Evolutionary conservation across 2,113 vertebrate genomes (phyloP), one percentile per base, ranked within the genome.

Genomic region (Anarrhichthys ocellatus): DNA sequence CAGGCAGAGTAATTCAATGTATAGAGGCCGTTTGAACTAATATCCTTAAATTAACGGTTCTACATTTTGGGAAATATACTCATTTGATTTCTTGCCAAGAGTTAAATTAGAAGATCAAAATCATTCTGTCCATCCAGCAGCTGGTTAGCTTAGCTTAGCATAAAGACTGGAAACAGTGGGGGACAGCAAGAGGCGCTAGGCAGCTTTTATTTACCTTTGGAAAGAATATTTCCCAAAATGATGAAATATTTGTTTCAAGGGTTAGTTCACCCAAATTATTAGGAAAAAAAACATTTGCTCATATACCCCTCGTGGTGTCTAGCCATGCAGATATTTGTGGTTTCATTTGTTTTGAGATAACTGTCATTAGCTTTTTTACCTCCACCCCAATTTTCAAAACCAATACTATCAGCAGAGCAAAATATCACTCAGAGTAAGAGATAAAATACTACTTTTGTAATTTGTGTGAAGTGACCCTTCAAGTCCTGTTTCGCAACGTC

Each of bases 161-260:
- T 54, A 24, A 14, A 13, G 52, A 68, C 52, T 34, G 18, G 4
- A n/a, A 67, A 50, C 7, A 14, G 1, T 17, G 15, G n/a, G 75
- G 17, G 10, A 44, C 17, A 56, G 27, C 24, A 32, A 59, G 24
- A 29, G 13, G 17, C 29, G 24, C 2, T 42, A 9, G n/a, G 34
- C 14, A 14, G 29, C 6, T 13, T 42, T 44, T 40, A 18, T 17
- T n/a, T 2, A 32, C 9, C 5, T 5, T 52, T 36, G n/a, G 1
- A 56, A 29, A 54, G 17, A 54, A 71, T 44, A 73, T 64, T 72
- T 65, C 48, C 36, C 69, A 72, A 54, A 80, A 72, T 42, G 17
- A 22, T 1, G 1, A 61, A 62, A 27, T 64, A 3, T 24, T 46
- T 48, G 2, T 11, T 58, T 32, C 15, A 58, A 44, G 27, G 54